Evolutionary conservation across 1,140 invertebrate genomes (phyloP).

Genomic region (Brachionus rotundiformis): DNA sequence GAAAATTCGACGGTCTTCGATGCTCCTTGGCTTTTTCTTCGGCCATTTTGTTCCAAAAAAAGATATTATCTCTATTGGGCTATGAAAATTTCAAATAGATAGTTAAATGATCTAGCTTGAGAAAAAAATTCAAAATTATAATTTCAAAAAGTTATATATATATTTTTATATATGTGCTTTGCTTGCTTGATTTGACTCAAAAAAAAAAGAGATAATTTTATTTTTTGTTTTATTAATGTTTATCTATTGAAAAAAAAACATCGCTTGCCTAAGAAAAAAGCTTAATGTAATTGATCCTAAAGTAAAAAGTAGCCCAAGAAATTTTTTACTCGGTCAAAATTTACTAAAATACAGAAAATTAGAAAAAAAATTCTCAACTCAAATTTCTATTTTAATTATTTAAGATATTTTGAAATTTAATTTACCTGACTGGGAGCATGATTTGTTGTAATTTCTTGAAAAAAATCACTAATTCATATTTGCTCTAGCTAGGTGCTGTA

Average conservation of each 20-base stretch:
- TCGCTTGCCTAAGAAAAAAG: neutral
- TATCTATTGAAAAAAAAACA: neutral
- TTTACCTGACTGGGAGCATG: neutral
- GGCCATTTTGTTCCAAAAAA: neutral
- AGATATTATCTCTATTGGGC: neutral
- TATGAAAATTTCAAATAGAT: constrained; percentile 14
- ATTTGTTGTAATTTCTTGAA: neutral
- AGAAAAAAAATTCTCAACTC: neutral
- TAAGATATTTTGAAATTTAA: neutral
- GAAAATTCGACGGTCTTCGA: neutral
- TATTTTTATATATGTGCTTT: no score
- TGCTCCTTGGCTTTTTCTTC: neutral
- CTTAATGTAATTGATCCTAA: neutral
- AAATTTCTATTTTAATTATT: neutral
- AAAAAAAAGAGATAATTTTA: constrained; percentile 13
- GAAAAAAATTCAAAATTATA: constrained; percentile 25
- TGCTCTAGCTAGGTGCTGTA: neutral
- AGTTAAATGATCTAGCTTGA: constrained; percentile 12
- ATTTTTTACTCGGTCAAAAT: neutral
- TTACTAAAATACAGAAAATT: constrained; percentile 3
- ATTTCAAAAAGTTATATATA: constrained; percentile 30
- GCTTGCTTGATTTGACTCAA: constrained; percentile 48
- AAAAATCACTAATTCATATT: neutral
- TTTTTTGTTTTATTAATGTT: neutral
- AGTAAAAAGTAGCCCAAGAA: neutral